phyloP scores from a whole-genome alignment of 2,888 invertebrate species.

The Phania funesta region DNA sequence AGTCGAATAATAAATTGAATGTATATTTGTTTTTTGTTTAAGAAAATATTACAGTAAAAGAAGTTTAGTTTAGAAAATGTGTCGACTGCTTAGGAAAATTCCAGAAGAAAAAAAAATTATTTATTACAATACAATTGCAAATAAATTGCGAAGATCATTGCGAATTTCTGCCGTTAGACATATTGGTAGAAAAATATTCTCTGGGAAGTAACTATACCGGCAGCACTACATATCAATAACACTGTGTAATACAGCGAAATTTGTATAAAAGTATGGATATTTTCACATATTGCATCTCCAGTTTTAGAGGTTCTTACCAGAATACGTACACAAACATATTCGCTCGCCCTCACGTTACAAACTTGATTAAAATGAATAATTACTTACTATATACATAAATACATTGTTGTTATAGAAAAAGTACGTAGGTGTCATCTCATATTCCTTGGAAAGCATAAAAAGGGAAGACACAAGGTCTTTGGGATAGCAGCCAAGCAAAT shows the following conservation, averaged over 20 bases:
- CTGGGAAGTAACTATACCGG: background rate
- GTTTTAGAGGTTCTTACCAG: background rate
- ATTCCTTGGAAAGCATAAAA: background rate
- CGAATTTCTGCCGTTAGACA: background rate
- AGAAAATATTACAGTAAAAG: too few relatives aligned
- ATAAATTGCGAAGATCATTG: too few relatives aligned
- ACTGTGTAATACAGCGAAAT: conserved; percentile 39
- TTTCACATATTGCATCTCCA: conserved; percentile 41
- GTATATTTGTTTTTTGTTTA: too few relatives aligned
- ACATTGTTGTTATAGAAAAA: background rate
- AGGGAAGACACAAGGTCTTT: too few relatives aligned
- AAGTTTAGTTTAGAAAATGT: too few relatives aligned
- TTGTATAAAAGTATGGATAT: conserved; percentile 49
- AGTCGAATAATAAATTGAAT: too few relatives aligned
- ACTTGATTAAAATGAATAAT: conserved; percentile 44
- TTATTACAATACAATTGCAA: too few relatives aligned
- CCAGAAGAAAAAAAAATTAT: too few relatives aligned
- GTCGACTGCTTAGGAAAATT: too few relatives aligned
- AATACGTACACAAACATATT: background rate
- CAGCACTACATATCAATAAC: too few relatives aligned
- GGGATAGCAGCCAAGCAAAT: too few relatives aligned
- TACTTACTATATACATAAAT: background rate
- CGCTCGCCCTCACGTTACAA: background rate
- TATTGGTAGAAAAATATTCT: background rate
- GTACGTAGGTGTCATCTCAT: background rate